A percentile compares a stretch with the other conserved stretches of the same genome.
Conservation (phyloP, 2,888 invertebrate species). For the Mayetiola destructor region DNA sequence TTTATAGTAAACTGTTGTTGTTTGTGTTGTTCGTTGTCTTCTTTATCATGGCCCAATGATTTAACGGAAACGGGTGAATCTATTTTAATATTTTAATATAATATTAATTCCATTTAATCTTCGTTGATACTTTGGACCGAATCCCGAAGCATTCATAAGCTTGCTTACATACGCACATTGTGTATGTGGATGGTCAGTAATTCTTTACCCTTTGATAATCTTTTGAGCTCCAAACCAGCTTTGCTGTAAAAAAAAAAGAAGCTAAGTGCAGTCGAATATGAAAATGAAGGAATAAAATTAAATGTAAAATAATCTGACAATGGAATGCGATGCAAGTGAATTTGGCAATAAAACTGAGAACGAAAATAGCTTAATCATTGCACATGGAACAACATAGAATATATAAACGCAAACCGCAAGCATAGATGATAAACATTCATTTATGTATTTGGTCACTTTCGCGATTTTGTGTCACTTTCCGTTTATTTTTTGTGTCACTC, state of each 20-base stretch:
- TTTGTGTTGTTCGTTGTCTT: neutral
- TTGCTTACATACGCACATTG: neutral
- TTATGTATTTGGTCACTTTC: no score
- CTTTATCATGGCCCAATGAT: neutral
- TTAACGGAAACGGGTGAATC: neutral
- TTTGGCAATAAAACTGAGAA: no score
- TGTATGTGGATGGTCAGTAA: neutral
- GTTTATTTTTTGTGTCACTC: no score
- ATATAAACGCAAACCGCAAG: no score
- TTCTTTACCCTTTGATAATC: neutral
- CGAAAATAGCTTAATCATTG: no score
- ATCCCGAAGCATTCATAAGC: neutral
- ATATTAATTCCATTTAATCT: conserved; percentile 12
- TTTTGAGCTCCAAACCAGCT: neutral
- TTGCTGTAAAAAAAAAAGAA: neutral
- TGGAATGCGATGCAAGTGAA: neutral
- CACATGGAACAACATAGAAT: neutral
- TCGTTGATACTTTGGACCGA: neutral
- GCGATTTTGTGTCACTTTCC: no score
- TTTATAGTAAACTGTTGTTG: neutral
- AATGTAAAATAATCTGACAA: neutral
- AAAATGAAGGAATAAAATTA: neutral
- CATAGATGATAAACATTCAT: no score
- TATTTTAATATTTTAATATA: conserved; percentile 13
- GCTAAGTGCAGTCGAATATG: no score